Conservation (phyloP, 2,797 vertebrate genomes). For the Salarias fasciatus region DNA sequence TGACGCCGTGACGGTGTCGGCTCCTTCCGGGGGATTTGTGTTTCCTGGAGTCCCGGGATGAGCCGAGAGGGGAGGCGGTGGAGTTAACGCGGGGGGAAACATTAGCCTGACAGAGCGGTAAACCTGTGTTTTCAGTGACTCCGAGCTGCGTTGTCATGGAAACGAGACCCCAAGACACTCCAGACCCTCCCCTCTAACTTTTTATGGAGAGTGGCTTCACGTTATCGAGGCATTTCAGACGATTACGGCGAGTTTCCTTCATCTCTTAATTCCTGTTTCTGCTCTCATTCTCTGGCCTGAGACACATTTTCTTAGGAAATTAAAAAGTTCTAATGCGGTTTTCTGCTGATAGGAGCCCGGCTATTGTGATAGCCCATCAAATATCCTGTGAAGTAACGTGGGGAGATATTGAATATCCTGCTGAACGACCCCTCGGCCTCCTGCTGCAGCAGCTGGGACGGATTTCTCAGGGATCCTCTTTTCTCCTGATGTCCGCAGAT, state of each 20-base stretch:
- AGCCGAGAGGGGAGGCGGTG: constrained; percentile 26
- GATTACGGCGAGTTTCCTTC: not conserved
- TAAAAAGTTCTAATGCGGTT: constrained; percentile 6
- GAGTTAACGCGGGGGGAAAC: constrained; percentile 21
- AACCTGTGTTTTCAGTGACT: too few relatives aligned
- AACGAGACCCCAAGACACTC: too few relatives aligned
- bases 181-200: too few relatives aligned
- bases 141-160: too few relatives aligned
- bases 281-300: not conserved
- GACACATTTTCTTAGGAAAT: constrained; percentile 23
- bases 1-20: constrained; percentile 45
- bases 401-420: constrained; percentile 29
- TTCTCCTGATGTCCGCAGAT: not conserved
- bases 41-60: constrained; percentile 26
- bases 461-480: not conserved
- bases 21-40: constrained; percentile 46
- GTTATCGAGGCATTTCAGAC: not conserved
- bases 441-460: not conserved
- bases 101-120: constrained; percentile 48
- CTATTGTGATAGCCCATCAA: constrained; percentile 21
- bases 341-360: not conserved
- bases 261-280: not conserved
- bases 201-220: too few relatives aligned
- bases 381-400: constrained; percentile 31
- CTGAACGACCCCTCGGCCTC: constrained; percentile 11